phyloP scores from a whole-genome alignment of 2,888 invertebrate species.

The Drosophila trichaetosa region DNA sequence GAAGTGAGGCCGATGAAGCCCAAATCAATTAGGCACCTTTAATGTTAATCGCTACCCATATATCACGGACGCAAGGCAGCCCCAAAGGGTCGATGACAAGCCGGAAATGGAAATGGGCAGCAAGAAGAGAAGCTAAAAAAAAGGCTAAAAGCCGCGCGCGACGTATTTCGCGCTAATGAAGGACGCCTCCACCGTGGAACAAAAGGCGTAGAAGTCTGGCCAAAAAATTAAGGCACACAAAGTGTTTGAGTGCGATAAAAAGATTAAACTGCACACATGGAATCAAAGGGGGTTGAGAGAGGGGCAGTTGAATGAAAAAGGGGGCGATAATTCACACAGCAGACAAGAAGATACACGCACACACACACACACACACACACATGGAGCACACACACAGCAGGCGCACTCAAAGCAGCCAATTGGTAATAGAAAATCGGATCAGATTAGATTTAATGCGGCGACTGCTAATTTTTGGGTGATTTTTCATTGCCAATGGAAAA shows the following conservation, averaged over 20 bases:
- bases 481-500: conserved; percentile 62
- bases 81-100: conserved; percentile 70
- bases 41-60: conserved; percentile 75
- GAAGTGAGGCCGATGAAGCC: conserved; percentile 23
- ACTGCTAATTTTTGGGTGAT: conserved; percentile 75
- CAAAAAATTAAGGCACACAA: conserved; percentile 59
- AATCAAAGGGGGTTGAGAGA: conserved; percentile 8
- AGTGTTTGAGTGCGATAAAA: conserved; percentile 78
- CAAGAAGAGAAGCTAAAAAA: conserved; percentile 16
- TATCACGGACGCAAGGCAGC: conserved; percentile 54
- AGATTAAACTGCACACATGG: conserved; percentile 73
- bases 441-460: conserved; percentile 79
- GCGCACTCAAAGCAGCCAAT: conserved; percentile 56
- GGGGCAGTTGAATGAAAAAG: conserved; percentile 15
- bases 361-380: conserved; percentile 9
- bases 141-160: conserved; percentile 64
- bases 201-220: conserved; percentile 64
- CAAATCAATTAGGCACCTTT: conserved; percentile 76
- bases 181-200: conserved; percentile 47
- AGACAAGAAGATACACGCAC: conserved; percentile 17
- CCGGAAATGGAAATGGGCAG: conserved; percentile 37
- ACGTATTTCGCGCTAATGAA: conserved; percentile 73
- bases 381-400: conserved; percentile 20
- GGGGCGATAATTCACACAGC: conserved; percentile 47
- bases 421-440: conserved; percentile 80